A percentile compares a stretch with the other conserved stretches of the same genome.
These are phyloP conservation scores for Bellardia bayeri DNA, from an alignment of 2,888 invertebrate genomes.

Conservation along the genomic window DNA sequence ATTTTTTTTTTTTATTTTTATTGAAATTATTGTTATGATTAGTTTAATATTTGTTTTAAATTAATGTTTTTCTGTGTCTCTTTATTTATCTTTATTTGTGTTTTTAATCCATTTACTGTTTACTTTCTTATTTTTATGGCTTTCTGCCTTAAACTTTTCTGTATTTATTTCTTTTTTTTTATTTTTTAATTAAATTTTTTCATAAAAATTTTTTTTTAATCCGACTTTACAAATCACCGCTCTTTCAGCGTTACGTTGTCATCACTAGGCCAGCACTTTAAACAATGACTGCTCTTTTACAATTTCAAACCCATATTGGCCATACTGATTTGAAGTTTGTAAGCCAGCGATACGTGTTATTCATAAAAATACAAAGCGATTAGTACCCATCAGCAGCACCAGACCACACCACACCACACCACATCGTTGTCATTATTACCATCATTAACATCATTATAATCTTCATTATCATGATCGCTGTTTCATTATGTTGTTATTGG, in stretches of 20 bases:
- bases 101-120: constrained; percentile 53
- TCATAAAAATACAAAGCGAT: constrained; percentile 22
- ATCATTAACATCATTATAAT: constrained; percentile 50
- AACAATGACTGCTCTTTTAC: constrained; percentile 77
- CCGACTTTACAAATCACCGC: constrained; percentile 17
- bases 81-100: constrained; percentile 25
- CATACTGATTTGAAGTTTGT: constrained; percentile 46
- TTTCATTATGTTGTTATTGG: constrained; percentile 63
- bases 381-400: constrained; percentile 32
- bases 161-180: not conserved
- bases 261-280: constrained; percentile 78
- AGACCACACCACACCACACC: not conserved
- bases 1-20: not conserved
- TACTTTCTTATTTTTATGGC: constrained; percentile 51
- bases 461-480: constrained; percentile 27
- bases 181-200: constrained; percentile 24
- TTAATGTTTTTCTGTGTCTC: not conserved
- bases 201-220: not conserved
- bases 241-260: constrained; percentile 74
- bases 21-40: constrained; percentile 14
- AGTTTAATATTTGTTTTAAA: not conserved
- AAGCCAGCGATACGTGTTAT: constrained; percentile 55
- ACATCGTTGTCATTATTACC: constrained; percentile 10
- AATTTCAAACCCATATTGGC: constrained; percentile 69
- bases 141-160: constrained; percentile 31